phyloP scores from a whole-genome alignment of 2,113 vertebrate genomes.

The Pipra filicauda region DNA sequence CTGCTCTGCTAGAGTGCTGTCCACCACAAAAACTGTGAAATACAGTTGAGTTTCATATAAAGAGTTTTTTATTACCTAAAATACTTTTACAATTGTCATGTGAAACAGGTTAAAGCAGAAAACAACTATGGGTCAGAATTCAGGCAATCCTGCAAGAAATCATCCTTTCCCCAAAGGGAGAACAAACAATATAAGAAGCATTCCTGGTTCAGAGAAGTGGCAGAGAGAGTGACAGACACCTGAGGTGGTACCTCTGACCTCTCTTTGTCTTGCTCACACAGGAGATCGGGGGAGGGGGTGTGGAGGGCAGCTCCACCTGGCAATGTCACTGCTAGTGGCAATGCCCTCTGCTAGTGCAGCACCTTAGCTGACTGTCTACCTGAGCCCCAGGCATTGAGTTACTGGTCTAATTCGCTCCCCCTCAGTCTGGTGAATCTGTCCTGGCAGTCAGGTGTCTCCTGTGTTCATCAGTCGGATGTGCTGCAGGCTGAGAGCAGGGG shows the following conservation, averaged over 20 bases:
- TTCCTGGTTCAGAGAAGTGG: background rate
- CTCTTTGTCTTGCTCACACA: background rate
- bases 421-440: background rate
- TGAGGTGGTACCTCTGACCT: background rate
- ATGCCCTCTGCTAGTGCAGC: background rate
- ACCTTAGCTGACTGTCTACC: background rate
- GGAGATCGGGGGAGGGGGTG: background rate
- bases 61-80: background rate
- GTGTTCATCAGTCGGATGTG: accelerated
- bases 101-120: background rate
- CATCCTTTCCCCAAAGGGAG: background rate
- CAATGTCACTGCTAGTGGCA: background rate
- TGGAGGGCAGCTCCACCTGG: background rate
- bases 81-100: background rate
- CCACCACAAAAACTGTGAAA: background rate
- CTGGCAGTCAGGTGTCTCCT: background rate
- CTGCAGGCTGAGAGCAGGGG: background rate
- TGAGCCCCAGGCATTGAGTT: background rate
- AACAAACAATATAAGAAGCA: background rate
- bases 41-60: background rate
- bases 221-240: background rate
- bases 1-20: background rate
- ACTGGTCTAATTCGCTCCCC: background rate
- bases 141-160: background rate
- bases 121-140: background rate